A percentile compares a stretch with the other conserved stretches of the same genome.
These are phyloP conservation scores for Drosophila sp. DNA, from an alignment of 1,140 invertebrate genomes.

Conservation along the genomic window DNA sequence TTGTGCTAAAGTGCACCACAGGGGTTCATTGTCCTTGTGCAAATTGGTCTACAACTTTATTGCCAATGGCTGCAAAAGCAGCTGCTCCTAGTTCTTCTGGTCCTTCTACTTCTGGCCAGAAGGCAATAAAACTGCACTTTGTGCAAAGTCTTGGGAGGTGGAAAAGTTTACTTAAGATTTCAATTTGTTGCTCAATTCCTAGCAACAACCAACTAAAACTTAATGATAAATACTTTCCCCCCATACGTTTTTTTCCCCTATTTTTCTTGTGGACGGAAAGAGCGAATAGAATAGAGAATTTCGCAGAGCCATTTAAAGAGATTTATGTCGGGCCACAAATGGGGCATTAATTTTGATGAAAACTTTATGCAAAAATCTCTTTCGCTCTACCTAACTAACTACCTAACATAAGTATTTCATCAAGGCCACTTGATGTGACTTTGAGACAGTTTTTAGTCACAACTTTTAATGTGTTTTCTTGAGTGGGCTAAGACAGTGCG, in stretches of 20 bases:
- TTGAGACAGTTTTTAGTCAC: conserved; percentile 17
- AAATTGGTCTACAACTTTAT: conserved; percentile 78
- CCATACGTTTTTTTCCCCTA: neutral
- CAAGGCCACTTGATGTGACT: conserved; percentile 15
- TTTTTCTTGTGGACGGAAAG: neutral
- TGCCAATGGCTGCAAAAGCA: conserved; percentile 54
- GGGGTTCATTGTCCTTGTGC: conserved; percentile 81
- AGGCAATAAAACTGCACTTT: conserved; percentile 78
- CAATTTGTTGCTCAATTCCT: conserved; percentile 76
- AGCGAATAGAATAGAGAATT: conserved; percentile 52
- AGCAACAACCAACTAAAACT: conserved; percentile 69
- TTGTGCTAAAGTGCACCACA: conserved; percentile 72
- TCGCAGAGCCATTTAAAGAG: conserved; percentile 56
- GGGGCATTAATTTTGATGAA: conserved; percentile 52
- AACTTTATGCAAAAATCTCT: conserved; percentile 35
- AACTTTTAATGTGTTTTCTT: conserved; percentile 20
- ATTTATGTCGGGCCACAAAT: conserved; percentile 28
- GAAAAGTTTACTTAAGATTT: conserved; percentile 78
- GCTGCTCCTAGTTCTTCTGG: conserved; percentile 31
- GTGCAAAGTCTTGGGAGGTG: conserved; percentile 32
- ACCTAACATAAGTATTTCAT: conserved; percentile 13
- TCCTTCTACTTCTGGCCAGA: conserved; percentile 23
- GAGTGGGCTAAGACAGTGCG: neutral
- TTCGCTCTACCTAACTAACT: conserved; percentile 7
- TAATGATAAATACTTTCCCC: conserved; percentile 74